Evolutionary conservation across 2,797 vertebrate genomes (phyloP), one percentile per base, ranked within the genome.

Genomic region (Sitta carolinensis): DNA sequence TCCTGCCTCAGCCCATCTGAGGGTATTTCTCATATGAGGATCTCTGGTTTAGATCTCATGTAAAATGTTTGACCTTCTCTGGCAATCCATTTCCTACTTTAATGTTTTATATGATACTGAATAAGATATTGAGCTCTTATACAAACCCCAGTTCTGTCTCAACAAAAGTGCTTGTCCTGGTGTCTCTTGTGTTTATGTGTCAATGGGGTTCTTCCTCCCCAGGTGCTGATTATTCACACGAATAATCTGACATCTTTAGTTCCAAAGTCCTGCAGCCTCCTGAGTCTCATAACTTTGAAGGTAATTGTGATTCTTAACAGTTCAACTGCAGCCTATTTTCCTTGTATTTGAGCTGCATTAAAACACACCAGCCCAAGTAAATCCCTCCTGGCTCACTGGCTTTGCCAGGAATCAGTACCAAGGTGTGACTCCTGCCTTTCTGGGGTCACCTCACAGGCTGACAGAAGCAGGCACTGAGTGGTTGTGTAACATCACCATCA

Each of bases 181-280:
- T 9, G 4, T 57, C 75, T 43, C 67, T 42, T 88, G 45, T 85
- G 19, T 38, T 43, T 2, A 6, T 15, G 10, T 52, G 20, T 9
- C 73, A 22, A 3, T 50, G 18, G 16, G 34, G 8, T 76, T 86
- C 86, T 68, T 73, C 73, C 66, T 86, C 27, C 59, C 57, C 95
- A 99, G 99, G 99, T 99, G 52, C 95, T 99, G 85, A 99, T 99
- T 86, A 97, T 99, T 82, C 99, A 99, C 81, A 98, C 97, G 7
- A 99, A 99, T 93, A 97, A 98, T 66, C 97, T 99, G 95, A 98
- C 96, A 38, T 98, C 97, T 57, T 94, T 99, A 72, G 87, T 99
- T 81, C 98, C 99, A 51, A 99, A 98, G 97, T 98, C 98, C 87
- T 98, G 98, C 97, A 98, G 97, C 83, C 97, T 99, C 82, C 93